Evolutionary conservation across 2,113 vertebrate species (phyloP).

Genomic region (Colius striatus): DNA sequence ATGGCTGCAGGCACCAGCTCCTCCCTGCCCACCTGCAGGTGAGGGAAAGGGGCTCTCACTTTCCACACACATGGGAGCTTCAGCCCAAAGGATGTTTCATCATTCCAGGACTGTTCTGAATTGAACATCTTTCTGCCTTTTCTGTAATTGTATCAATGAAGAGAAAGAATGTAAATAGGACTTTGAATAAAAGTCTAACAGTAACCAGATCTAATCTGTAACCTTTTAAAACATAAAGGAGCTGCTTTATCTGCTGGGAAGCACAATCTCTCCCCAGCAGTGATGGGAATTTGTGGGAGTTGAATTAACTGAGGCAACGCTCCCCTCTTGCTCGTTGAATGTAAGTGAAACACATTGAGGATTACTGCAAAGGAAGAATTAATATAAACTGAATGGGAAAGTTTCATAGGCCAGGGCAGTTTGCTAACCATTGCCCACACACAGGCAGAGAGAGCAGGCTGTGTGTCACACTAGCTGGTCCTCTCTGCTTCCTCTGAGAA

Average conservation of each 20-base stretch:
- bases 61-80: background rate
- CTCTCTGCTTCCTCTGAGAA: background rate
- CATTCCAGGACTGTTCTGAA: background rate
- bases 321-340: conserved; percentile 31
- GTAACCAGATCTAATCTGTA: conserved; percentile 61
- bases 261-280: conserved; percentile 43
- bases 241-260: conserved; percentile 36
- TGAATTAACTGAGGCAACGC: conserved; percentile 40
- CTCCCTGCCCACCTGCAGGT: background rate
- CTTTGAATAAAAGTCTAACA: conserved; percentile 60
- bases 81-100: background rate
- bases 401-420: background rate
- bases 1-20: background rate
- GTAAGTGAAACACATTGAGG: conserved; percentile 21
- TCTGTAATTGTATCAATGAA: conserved; percentile 3
- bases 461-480: background rate
- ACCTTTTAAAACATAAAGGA: conserved; percentile 61
- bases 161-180: conserved; percentile 12
- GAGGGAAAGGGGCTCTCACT: background rate
- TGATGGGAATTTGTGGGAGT: conserved; percentile 54
- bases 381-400: background rate
- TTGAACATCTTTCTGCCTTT: background rate
- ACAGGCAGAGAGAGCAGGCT: background rate
- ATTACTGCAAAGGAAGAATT: conserved; percentile 43
- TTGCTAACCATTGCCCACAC: background rate